Base-by-base conservation (phyloP, 2,113 vertebrate species). In the Mobula hypostoma region DNA sequence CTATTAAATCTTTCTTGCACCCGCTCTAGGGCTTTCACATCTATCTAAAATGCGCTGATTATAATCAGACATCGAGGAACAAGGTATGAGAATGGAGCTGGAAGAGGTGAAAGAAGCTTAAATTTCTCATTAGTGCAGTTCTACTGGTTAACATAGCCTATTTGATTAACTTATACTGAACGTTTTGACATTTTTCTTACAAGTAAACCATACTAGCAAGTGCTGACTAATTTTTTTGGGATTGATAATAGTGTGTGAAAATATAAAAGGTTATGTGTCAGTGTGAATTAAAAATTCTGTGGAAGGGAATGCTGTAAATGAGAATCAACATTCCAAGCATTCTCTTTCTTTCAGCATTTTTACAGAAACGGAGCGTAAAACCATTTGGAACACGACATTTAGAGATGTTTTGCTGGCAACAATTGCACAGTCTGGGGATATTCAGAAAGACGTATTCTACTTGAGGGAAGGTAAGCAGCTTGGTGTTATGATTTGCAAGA, bases 361-460 rank as follows among this genome's bases (percentile, higher is more conserved):
- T 63, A 94, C 94, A 77, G 68, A 40, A 29, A 17, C 19, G 0
- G 94, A 94, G 17, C 36, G 77, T 66, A 0, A 56, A 15, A 29
- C 9, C 40, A 92, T 94, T 74, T 14, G 11, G 74, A 78, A 63
- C 2, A 94, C n/a, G 5, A 48, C 12, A 1, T 94, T 74, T 36
- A 7, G 4, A 15, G 72, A 92, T 61, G 94, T 94, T 5, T 24
- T 94, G 72, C 6, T 27, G 3, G 48, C 40, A 21, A 77, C n/a
- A 27, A 72, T 0, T 63, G 32, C 29, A n/a, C 27, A 3, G 11
- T 0, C 19, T 15, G n/a, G 1, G 36, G 11, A 70, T 12, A 77
- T 94, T 36, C 94, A 94, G 74, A 36, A n/a, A 17, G 5, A 94
- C 27, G 94, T 94, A 48, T 94, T 94, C 70, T 94, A 61, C 83